Base-by-base conservation (phyloP, 2,113 vertebrate species). In the Malaclemys terrapin region DNA sequence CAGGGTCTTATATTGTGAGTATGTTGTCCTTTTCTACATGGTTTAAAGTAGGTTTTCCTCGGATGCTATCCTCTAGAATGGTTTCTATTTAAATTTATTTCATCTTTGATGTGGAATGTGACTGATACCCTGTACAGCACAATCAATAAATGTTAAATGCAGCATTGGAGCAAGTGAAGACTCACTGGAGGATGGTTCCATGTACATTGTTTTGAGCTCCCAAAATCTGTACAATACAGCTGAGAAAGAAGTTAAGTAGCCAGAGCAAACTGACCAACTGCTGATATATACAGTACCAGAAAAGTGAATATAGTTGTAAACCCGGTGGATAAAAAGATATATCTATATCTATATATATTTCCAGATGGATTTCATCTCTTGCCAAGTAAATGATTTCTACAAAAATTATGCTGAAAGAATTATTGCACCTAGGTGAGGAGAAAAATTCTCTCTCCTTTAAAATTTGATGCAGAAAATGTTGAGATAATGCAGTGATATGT, bases 401-500 rank as follows among this genome's bases (percentile, higher is more conserved):
- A 87, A 83, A 88, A 92, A 81, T 6, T 42, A 88, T 87, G 47
- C 57, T 54, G 78, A 78, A 72, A 54, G 49, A 81, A 81, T 47
- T 42, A 45, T 38, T 78, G 42, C n/a, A 35, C 83, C 83, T 80
- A 50, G 25, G 27, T 31, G 83, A 81, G 65, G 72, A 62, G 25
- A 8, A 29, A 85, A 95, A 93, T 35, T 9, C 8, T 59, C 80
- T 65, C 45, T 56, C 92, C 52, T 89, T 94, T 78, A 95, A 90
- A 96, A 85, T 93, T 75, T 35, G 78, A 86, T 92, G 42, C 59
- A n/a, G 72, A 19, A 91, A 84, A 78, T 31, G 17, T 91, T 86
- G 84, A 90, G 83, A 5, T 6, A 31, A 62, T 80, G 47, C 65
- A 80, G 1, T 62, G 42, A 42, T 90, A 85, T 69, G 38, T 93